Evolutionary conservation across 1,140 invertebrate species (phyloP).

Genomic region (Neodiprion lecontei): DNA sequence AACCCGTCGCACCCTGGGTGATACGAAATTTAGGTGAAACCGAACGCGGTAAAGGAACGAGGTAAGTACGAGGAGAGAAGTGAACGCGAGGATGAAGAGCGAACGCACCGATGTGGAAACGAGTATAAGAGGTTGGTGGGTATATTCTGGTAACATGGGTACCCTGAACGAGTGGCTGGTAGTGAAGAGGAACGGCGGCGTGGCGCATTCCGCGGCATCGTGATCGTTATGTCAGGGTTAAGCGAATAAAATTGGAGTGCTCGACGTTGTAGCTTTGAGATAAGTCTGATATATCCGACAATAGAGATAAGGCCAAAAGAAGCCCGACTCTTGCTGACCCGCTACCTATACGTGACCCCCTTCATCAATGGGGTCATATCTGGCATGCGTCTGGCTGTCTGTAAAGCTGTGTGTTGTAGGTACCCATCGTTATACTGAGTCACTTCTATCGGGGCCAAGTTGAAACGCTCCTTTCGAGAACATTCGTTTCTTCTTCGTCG

Average conservation of each 20-base stretch:
- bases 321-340: background rate
- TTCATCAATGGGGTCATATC: background rate
- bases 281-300: slow-evolving; percentile 41
- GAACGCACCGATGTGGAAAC: background rate
- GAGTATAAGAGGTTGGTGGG: background rate
- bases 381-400: no score
- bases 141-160: background rate
- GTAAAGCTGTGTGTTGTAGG: no score
- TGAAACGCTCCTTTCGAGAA: no score
- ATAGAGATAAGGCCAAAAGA: slow-evolving; percentile 9
- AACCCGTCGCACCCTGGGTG: no score
- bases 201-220: background rate
- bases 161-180: background rate
- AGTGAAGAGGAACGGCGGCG: background rate
- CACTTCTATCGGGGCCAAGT: no score
- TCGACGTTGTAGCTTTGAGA: slow-evolving; percentile 36
- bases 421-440: no score
- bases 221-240: slow-evolving; percentile 15
- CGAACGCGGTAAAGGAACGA: no score
- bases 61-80: no score
- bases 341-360: background rate
- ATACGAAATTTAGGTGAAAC: no score
- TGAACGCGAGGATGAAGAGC: no score
- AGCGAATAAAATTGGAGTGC: slow-evolving; percentile 47
- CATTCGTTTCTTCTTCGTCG: no score